phyloP scores from a whole-genome alignment of 2,797 vertebrate species.

The Alca torda region DNA sequence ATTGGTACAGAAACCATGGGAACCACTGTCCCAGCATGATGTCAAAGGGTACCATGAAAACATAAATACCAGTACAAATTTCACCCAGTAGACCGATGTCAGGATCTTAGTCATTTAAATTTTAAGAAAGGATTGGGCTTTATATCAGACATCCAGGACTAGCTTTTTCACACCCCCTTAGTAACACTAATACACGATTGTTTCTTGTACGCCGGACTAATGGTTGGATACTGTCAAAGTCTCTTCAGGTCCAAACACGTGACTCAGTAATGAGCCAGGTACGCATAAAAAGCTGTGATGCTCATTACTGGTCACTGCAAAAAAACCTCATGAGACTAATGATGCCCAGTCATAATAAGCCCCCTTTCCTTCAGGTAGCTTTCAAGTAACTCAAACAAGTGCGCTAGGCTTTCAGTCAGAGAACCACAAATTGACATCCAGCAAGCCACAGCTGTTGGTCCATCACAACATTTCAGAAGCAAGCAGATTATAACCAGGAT shows the following conservation, averaged over 20 bases:
- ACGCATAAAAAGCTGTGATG: neutral
- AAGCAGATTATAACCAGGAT: neutral
- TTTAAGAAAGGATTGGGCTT: neutral
- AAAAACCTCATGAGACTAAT: rapidly evolving
- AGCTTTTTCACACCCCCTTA: neutral
- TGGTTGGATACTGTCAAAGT: neutral
- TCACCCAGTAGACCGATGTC: neutral
- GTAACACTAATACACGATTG: neutral
- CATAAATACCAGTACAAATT: neutral
- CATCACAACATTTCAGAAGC: neutral
- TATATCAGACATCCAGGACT: neutral
- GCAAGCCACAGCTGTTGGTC: neutral
- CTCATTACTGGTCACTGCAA: neutral
- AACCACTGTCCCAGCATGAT: neutral
- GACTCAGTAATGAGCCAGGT: neutral
- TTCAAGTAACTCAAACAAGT: neutral
- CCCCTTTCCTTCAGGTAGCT: neutral
- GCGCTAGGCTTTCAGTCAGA: neutral
- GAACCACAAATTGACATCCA: neutral
- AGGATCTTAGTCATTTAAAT: neutral
- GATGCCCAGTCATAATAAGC: neutral
- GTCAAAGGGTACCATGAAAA: neutral
- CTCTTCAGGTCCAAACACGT: neutral
- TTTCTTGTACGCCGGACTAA: neutral
- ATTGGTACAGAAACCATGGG: neutral